Base-by-base conservation (phyloP, 2,113 vertebrate genomes). In the Andinoacara biseriatus region DNA sequence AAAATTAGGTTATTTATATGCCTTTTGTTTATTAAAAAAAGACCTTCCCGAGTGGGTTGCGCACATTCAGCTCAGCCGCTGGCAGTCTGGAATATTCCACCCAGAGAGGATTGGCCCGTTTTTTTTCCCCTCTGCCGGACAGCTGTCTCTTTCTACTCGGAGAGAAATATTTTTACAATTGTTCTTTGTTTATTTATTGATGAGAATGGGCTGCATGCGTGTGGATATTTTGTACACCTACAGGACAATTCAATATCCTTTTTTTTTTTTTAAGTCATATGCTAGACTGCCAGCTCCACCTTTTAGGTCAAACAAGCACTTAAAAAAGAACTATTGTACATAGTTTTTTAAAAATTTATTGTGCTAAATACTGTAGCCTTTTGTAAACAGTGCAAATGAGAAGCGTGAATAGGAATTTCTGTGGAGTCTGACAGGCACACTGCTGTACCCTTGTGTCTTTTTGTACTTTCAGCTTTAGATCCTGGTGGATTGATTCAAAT, bases 21-120 rank as follows among this genome's bases (percentile, higher is more conserved):
- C 79, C 81, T 84, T 91, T 65, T 52, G 15, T 56, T 26, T 49
- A 43, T 72, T 26, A 26, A 29, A 81, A 31, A 80, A 31, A 46
- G 77, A 81, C 40, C 22, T 52, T 78, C 77, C 80, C 72, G 33
- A 54, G 58, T 87, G 90, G 76, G 84, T 74, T 89, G 87, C 67
- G 22, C 91, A 82, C 52, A 24, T 67, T 82, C 74, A 80, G 80
- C 15, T 38, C 40, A 84, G 81, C 58, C 57, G 80, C 86, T 87
- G 89, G 90, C 90, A 91, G 74, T 83, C 90, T 90, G 93, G 93
- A 92, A 94, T 92, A 91, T 94, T 94, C 92, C 87, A 92, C 88
- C 81, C 81, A 87, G 81, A 84, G 83, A 86, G 87, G 92, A 93
- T 26, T 87, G 92, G 87, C 89, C 91, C 35, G 35, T 7, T 90